These are phyloP conservation scores for Timandra comae DNA, from an alignment of 2,888 invertebrate genomes.

Conservation along the genomic window DNA sequence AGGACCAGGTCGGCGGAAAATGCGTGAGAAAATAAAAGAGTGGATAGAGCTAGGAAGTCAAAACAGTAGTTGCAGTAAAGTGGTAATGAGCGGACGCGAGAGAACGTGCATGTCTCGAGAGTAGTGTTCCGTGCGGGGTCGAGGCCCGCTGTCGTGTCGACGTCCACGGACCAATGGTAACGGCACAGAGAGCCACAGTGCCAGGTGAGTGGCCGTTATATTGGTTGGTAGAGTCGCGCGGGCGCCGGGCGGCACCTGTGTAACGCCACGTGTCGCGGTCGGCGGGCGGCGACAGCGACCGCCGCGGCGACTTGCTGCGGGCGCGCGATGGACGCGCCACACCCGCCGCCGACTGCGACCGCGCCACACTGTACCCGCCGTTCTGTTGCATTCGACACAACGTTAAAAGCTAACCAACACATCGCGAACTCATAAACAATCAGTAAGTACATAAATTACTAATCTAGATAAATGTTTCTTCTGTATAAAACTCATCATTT, in stretches of 20 bases:
- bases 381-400: too few species aligned
- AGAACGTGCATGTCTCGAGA: conserved; percentile 61
- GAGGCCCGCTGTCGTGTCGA: conserved; percentile 38
- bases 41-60: conserved; percentile 60
- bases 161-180: conserved; percentile 38
- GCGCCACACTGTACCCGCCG: conserved; percentile 75
- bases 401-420: too few species aligned
- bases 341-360: conserved; percentile 92
- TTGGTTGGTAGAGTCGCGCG: conserved; percentile 34
- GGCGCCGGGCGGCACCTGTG: conserved; percentile 68
- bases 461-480: too few species aligned
- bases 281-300: conserved; percentile 89
- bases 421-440: too few species aligned
- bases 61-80: conserved; percentile 70
- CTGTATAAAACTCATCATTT: too few species aligned
- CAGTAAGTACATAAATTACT: too few species aligned
- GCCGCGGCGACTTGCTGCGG: conserved; percentile 88
- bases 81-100: conserved; percentile 67
- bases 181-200: conserved; percentile 11
- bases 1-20: conserved; percentile 62
- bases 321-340: conserved; percentile 70
- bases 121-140: conserved; percentile 75
- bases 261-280: conserved; percentile 78
- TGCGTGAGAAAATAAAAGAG: conserved; percentile 62
- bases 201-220: conserved; percentile 14